Base-by-base conservation (phyloP, 92 coral and sea anemone genomes). In the Meandrina meandrites region DNA sequence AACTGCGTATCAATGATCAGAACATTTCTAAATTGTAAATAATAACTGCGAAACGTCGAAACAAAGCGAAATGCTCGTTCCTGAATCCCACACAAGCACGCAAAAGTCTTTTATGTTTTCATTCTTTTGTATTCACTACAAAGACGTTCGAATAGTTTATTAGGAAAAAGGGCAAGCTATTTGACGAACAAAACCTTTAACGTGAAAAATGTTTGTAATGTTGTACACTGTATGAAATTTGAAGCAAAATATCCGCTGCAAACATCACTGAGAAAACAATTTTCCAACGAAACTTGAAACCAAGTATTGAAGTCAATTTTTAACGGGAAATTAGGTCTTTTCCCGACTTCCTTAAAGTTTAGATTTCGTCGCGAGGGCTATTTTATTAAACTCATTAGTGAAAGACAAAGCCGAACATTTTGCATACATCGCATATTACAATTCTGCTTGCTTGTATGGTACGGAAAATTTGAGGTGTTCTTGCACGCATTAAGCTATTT, bases 21-120 rank as follows among this genome's bases (percentile, higher is more conserved):
- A 56, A 64, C 88, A 85, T 85, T 66, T 76, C 47, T 62, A 42
- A 66, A 50, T 18, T 17, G 66, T 77, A 85, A 85, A 85, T 78
- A 85, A 85, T 66, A 62, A 78, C 76, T 85, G 83, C 14, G 82
- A 19, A 32, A 51, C 57, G 62, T 45, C 35, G 80, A 84, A 84
- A 57, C 76, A 60, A 53, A 19, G 66, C 28, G n/a, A 85, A 37
- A 35, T 75, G 24, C 13, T 34, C 0, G n/a, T 24, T 34, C 31
- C 35, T 40, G n/a, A 19, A 84, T 35, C 75, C 24, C 51, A 53
- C 34, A 8, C 7, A 8, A 53, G 60, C 72, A 84, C 71, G 80
- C 71, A 74, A 84, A 27, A 27, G 13, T 37, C 40, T 72, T 35
- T 4, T 18, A 18, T n/a, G 73, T 66, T 57, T 40, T 22, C 8